Percentiles rank a stretch among this genome's conserved stretches.
These are phyloP conservation scores for Nycticryphes semicollaris DNA, from an alignment of 2,113 vertebrate genomes.

Conservation along the genomic window DNA sequence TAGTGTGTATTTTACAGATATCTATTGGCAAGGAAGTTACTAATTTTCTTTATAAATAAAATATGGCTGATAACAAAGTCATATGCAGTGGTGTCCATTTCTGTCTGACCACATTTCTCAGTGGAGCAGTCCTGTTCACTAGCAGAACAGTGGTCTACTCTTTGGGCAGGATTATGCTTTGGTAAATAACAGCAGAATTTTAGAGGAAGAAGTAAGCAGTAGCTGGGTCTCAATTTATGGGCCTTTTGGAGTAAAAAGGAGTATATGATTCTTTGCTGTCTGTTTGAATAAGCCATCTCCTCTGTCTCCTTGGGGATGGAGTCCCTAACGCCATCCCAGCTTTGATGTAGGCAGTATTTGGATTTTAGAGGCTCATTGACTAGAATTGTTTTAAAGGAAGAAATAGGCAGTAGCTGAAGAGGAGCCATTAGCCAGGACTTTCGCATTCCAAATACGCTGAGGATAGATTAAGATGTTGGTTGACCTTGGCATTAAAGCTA, in stretches of 20 bases:
- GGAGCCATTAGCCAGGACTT: not conserved
- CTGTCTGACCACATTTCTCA: not conserved
- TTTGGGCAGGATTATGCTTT: not conserved
- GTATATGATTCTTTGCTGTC: not conserved
- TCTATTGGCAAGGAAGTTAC: not conserved
- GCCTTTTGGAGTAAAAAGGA: not conserved
- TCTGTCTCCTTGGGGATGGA: not conserved
- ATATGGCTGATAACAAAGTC: not conserved
- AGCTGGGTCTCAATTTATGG: not conserved
- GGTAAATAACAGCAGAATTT: not conserved
- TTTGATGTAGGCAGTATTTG: not conserved
- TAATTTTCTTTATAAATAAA: constrained; percentile 30
- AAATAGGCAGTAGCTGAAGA: not conserved
- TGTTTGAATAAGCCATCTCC: not conserved
- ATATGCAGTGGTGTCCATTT: not conserved
- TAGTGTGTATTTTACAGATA: not conserved
- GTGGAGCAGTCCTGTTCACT: not conserved
- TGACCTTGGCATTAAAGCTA: not conserved
- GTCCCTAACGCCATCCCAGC: not conserved
- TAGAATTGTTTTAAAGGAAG: not conserved
- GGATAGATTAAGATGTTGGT: not conserved
- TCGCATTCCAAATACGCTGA: not conserved
- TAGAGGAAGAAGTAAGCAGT: not conserved
- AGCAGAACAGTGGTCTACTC: not conserved
- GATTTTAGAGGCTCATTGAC: not conserved